phyloP scores from a whole-genome alignment of 2,113 vertebrate species.

The Phaetusa simplex region DNA sequence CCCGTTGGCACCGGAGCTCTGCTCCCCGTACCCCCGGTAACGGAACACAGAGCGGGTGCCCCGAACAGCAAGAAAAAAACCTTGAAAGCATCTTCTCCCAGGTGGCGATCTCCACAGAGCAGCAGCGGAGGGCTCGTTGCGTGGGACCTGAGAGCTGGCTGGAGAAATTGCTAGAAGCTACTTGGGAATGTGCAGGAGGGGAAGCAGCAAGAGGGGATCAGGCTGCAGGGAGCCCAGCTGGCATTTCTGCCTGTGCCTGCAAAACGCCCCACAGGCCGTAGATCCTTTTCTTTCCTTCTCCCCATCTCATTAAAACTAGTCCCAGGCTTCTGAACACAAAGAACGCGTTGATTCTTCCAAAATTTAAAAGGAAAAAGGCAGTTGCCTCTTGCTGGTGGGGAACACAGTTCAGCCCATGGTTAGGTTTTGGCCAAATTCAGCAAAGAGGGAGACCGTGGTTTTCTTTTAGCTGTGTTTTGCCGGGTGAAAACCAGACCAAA shows the following conservation, averaged over 20 bases:
- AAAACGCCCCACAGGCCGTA: neutral
- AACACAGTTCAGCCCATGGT: neutral
- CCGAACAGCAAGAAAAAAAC: neutral
- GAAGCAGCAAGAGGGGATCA: neutral
- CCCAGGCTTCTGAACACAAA: neutral
- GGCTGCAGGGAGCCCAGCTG: neutral
- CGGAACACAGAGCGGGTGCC: neutral
- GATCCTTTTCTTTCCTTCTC: neutral
- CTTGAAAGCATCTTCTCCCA: accelerated
- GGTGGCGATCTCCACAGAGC: neutral
- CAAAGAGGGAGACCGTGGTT: neutral
- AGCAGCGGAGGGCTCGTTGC: neutral
- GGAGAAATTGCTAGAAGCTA: neutral
- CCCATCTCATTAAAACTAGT: neutral
- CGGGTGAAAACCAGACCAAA: neutral
- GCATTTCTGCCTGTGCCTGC: neutral
- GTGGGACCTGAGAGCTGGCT: neutral
- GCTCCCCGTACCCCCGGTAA: neutral
- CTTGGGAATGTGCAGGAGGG: neutral
- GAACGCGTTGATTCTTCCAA: neutral
- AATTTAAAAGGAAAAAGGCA: neutral
- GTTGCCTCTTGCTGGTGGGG: neutral
- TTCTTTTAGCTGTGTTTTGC: neutral
- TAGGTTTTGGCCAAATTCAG: neutral
- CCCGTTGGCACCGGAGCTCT: neutral